Base-by-base conservation (phyloP, 2,888 invertebrate species). In the Parochlus steinenii region DNA sequence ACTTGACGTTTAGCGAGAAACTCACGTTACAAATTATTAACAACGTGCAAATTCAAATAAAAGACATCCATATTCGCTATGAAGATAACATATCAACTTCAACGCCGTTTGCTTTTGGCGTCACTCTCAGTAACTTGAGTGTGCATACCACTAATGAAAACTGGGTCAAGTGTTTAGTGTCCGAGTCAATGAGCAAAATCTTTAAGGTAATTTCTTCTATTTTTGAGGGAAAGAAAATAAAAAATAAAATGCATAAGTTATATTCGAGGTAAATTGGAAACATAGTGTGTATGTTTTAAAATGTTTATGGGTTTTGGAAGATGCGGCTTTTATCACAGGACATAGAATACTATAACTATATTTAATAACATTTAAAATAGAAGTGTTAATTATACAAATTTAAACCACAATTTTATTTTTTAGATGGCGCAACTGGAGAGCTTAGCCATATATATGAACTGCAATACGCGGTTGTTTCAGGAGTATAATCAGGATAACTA, bases 121-220 rank as follows among this genome's bases (percentile, higher is more conserved):
- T 92, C 37, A 87, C 92, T 0, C 65, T 98, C 7, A 74, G 81
- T 49, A 76, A 78, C 46, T 67, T 98, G 19, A 71, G 78, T 42
- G 74, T 97, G 40, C 79, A 85, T 52, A 93, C 95, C 23, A 97
- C 95, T 11, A 82, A 92, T 58, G 71, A 73, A 40, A 70, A 78
- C 43, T 95, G 95, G 90, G 67, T 70, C 37, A 74, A 72, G 37
- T 62, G 69, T 18, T 75, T 87, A 32, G 74, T 85, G 46, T 72
- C 80, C 40, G 80, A 86, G 42, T 76, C 76, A 39, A 75, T 80
- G 24, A 73, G 76, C 20, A 77, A 83, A 55, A 87, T 95, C 46
- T 89, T 73, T 49, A 93, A 92, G 67, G 80, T 83, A 53, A 45
- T n/a, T n/a, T n/a, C n/a, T n/a, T n/a, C n/a, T n/a, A n/a, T n/a